Base-by-base conservation (phyloP, 2,797 vertebrate genomes). In the Hoplostethus atlanticus region DNA sequence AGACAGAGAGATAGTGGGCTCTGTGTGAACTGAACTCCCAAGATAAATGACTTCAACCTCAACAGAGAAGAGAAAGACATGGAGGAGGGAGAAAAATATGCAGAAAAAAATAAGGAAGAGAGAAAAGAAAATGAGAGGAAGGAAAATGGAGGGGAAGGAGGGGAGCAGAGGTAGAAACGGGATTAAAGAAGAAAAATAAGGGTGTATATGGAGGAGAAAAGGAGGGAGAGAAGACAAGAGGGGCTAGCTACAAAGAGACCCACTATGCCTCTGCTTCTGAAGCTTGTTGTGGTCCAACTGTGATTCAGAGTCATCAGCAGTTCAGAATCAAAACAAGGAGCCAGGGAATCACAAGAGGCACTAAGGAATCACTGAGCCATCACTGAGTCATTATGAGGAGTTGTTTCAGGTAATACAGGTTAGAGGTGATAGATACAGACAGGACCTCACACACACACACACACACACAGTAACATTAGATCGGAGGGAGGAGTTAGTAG, bases 201-300 rank as follows among this genome's bases (percentile, higher is more conserved):
- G 38, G 15, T 17, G 36, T 42, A 5, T 63, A 34, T 17, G 0
- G 28, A 71, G 54, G 17, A 48, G 7, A 44, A 71, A 58, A 16
- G 2, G 57, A 68, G 51, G 5, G 25, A 13, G n/a, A 28, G 34
- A 3, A 56, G 36, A 47, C 7, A 60, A 13, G 47, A 61, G 67
- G 8, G 16, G 16, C 6, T 15, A n/a, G 38, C 64, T 67, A 77
- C 76, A 90, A 77, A 89, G 80, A 87, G 85, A 91, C 81, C 85
- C 80, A 81, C 82, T 34, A 83, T 76, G 21, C 17, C 68, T 83
- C 79, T 75, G 57, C 75, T 47, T 54, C 28, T 71, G 31, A 76
- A 66, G 64, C 7, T 62, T 42, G 53, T 73, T 44, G 13, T 51
- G 7, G 52, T 8, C 40, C 53, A 11, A 12, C 15, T 21, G 3